Base-by-base conservation (phyloP, 2,797 vertebrate species). In the Scleropages formosus region DNA sequence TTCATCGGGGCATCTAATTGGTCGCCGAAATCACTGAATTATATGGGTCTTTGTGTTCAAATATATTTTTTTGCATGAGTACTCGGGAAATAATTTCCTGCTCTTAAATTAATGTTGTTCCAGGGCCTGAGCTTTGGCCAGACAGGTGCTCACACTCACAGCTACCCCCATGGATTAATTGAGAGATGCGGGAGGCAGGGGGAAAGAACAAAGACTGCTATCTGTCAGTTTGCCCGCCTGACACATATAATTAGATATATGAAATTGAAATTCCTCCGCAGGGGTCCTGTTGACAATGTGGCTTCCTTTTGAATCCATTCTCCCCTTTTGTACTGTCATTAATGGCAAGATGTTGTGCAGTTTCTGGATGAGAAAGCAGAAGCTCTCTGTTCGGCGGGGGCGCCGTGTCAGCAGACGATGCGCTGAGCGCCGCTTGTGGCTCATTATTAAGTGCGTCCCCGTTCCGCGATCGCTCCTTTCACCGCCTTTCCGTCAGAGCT, bases 181-280 rank as follows among this genome's bases (percentile, higher is more conserved):
- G 96, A 93, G 93, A 96, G 94, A 94, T 92, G 84, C 66, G 47
- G 95, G 95, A 95, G 95, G 95, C 94, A 93, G 93, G 91, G 22
- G 87, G 84, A 83, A 92, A 94, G 95, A 96, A 98, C 95, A 99
- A 98, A 98, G 95, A 91, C 92, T 88, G 93, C 94, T 95, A 95
- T 97, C 96, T 98, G 96, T 96, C 94, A 92, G 92, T 94, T 93
- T 94, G 90, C 94, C 92, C 91, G 90, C 96, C 96, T 99, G 96
- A 98, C 96, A 98, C 95, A 92, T 95, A 98, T 98, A 99, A 99
- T 99, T 98, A 98, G 96, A 95, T 96, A 97, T 98, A 98, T 98
- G 94, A 98, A 98, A 99, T 97, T 96, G 95, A 98, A 98, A 99
- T 98, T 98, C 94, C 94, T 95, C 95, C 90, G 90, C 91, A 91